These are phyloP conservation scores for Malurus alboscapulatus DNA, from an alignment of 2,113 vertebrate genomes.

Conservation along the genomic window DNA sequence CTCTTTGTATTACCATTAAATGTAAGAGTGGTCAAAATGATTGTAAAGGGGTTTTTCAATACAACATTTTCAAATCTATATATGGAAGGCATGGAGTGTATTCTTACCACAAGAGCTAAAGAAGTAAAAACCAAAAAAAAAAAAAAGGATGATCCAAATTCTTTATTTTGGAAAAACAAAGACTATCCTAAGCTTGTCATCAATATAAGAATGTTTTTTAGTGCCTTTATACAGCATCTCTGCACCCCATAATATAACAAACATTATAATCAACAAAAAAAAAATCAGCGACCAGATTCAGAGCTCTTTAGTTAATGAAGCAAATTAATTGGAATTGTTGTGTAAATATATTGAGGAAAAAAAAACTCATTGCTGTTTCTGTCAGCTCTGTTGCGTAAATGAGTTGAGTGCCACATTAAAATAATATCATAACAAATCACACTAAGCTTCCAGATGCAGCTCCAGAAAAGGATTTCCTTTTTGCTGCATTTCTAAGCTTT, in stretches of 20 bases:
- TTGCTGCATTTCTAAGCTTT: not conserved
- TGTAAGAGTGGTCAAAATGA: not conserved
- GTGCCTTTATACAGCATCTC: not conserved
- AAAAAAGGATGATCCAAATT: fast-evolving
- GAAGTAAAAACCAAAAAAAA: not conserved
- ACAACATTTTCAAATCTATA: not conserved
- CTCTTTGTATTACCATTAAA: not conserved
- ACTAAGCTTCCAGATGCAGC: not conserved
- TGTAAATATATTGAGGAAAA: fast-evolving
- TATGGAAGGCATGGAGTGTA: not conserved
- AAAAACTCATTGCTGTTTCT: not conserved
- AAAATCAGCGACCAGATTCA: not conserved
- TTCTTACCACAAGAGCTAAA: not conserved
- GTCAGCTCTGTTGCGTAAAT: not conserved
- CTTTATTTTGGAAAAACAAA: not conserved
- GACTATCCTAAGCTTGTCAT: not conserved
- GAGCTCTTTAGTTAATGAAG: not conserved
- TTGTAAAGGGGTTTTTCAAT: not conserved
- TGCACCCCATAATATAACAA: not conserved
- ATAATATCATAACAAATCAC: not conserved
- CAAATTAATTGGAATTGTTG: not conserved
- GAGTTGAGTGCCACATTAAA: not conserved
- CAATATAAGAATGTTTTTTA: not conserved
- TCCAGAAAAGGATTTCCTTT: not conserved
- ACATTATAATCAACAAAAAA: not conserved